Percentiles rank a stretch among this genome's conserved stretches.
These are phyloP conservation scores for Catocala sponsa DNA, from an alignment of 2,888 invertebrate genomes.

Conservation along the genomic window DNA sequence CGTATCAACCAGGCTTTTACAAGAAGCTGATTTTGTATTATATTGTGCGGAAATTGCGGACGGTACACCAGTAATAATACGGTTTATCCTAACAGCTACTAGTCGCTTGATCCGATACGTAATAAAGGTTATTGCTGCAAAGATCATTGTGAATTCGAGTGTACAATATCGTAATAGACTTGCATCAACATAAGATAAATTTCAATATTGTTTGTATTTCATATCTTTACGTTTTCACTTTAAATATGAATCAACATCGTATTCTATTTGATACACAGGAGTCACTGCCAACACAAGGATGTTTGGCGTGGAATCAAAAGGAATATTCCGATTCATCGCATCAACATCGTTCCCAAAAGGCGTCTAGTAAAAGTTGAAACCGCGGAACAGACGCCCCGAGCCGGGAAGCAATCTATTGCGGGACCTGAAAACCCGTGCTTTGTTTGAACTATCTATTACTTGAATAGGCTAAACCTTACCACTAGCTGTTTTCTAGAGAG, in stretches of 20 bases:
- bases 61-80: slow-evolving; percentile 8
- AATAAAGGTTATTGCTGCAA: too few relatives aligned
- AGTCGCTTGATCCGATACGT: not conserved
- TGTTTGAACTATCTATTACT: slow-evolving; percentile 46
- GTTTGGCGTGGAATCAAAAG: slow-evolving; percentile 54
- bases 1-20: slow-evolving; percentile 32
- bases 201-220: too few relatives aligned
- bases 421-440: slow-evolving; percentile 38
- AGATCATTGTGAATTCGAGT: too few relatives aligned
- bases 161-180: too few relatives aligned
- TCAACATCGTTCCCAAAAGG: slow-evolving; percentile 51
- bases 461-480: not conserved
- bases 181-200: too few relatives aligned
- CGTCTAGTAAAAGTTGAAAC: slow-evolving; percentile 41
- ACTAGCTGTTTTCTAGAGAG: not conserved
- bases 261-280: slow-evolving; percentile 34
- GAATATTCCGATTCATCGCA: slow-evolving; percentile 55
- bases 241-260: slow-evolving; percentile 19
- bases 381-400: slow-evolving; percentile 53
- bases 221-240: not conserved
- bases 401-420: slow-evolving; percentile 63
- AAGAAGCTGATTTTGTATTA: slow-evolving; percentile 32
- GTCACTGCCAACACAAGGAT: slow-evolving; percentile 36
- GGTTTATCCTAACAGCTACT: slow-evolving; percentile 13
- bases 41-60: slow-evolving; percentile 16